Evolutionary conservation across 2,113 vertebrate genomes (phyloP).

Genomic region (Campylomormyrus numenius): DNA sequence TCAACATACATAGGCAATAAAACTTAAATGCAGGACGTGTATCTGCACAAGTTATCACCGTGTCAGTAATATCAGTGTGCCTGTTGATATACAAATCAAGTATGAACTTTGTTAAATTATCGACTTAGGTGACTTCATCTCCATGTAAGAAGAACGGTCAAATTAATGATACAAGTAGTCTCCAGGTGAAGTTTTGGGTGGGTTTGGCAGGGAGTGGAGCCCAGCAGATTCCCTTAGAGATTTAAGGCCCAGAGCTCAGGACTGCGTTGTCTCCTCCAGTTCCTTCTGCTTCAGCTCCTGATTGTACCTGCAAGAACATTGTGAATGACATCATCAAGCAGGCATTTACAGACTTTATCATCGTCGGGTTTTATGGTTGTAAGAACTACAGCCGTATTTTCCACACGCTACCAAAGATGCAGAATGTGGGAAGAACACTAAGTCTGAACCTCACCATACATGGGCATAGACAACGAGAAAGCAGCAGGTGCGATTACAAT

Average conservation of each 20-base stretch:
- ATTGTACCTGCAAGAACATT: conserved; percentile 58
- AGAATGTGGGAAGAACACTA: not conserved
- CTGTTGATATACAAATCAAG: conserved; percentile 34
- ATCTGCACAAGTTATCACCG: conserved; percentile 31
- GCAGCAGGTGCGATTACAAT: not conserved
- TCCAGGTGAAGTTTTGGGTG: not conserved
- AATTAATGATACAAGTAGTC: not conserved
- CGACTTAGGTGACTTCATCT: conserved; percentile 37
- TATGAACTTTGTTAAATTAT: conserved; percentile 39
- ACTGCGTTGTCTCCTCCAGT: conserved; percentile 38
- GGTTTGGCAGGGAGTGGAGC: conserved; percentile 16
- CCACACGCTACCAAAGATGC: not conserved
- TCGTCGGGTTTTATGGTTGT: not conserved
- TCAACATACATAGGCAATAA: not conserved
- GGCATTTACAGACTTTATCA: not conserved
- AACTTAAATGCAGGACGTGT: conserved; percentile 43
- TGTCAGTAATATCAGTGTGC: conserved; percentile 17
- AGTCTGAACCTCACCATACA: not conserved
- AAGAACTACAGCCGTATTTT: not conserved
- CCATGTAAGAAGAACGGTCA: conserved; percentile 3
- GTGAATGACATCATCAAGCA: not conserved
- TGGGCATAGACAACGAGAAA: not conserved
- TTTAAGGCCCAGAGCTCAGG: conserved; percentile 35
- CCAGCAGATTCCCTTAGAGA: conserved; percentile 39
- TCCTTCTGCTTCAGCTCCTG: conserved; percentile 70